These are phyloP conservation scores for Aphrocallistes beatrix DNA, from an alignment of 37 sponge, comb jelly and placozoan species.

Conservation along the genomic window DNA sequence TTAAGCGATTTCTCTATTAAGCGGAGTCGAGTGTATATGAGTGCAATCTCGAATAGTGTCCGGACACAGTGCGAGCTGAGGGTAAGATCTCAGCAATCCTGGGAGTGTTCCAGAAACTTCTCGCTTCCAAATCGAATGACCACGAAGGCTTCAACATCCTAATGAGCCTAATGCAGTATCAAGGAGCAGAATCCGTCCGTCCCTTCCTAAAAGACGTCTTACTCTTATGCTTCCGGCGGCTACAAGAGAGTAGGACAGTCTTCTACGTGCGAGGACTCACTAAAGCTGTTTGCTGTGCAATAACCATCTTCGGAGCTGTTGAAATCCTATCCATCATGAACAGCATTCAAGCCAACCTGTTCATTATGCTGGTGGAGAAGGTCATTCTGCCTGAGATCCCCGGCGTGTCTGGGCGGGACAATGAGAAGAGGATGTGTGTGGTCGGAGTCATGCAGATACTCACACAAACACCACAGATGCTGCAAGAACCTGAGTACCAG, in stretches of 20 bases:
- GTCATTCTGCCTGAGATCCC: slow-evolving; percentile 77
- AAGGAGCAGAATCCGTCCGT: slow-evolving; percentile 31
- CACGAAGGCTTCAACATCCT: slow-evolving; percentile 92
- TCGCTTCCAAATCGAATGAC: slow-evolving; percentile 90
- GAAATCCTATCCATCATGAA: slow-evolving; percentile 63
- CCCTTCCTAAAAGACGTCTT: slow-evolving; percentile 65
- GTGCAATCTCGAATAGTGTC: background rate
- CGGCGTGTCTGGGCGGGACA: slow-evolving; percentile 63
- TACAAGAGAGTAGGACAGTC: slow-evolving; percentile 84
- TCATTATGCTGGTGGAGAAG: slow-evolving; percentile 88
- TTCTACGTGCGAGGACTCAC: slow-evolving; percentile 86
- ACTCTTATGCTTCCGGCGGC: slow-evolving; percentile 72
- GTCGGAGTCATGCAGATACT: slow-evolving; percentile 88
- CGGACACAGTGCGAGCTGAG: slow-evolving; percentile 28
- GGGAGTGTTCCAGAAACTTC: slow-evolving; percentile 93
- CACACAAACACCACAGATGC: slow-evolving; percentile 76
- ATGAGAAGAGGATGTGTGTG: slow-evolving; percentile 83
- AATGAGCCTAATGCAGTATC: slow-evolving; percentile 56
- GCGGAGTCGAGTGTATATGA: too few relatives aligned
- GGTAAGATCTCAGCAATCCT: slow-evolving; percentile 40
- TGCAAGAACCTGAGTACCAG: slow-evolving; percentile 41
- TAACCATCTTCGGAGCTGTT: slow-evolving; percentile 71
- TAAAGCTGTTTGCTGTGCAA: slow-evolving; percentile 78
- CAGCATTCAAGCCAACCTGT: slow-evolving; percentile 79
- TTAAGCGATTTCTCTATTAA: too few relatives aligned